A percentile compares a stretch with the other conserved stretches of the same genome.
phyloP scores from a whole-genome alignment of 2,797 vertebrate species.

The Aphelocoma californica region DNA sequence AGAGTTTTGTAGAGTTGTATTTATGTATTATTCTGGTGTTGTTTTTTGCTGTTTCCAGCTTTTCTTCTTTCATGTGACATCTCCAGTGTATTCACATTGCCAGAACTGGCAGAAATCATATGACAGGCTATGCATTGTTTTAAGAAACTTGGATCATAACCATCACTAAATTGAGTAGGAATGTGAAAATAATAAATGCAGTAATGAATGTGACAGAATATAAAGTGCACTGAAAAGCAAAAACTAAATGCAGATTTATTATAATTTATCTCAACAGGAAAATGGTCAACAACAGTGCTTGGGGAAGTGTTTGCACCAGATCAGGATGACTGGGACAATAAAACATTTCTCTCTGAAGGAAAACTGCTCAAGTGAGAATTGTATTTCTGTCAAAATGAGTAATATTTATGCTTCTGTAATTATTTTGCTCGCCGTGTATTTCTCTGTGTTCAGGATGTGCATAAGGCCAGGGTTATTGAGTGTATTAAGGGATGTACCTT shows the following conservation, averaged over 20 bases:
- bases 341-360: conserved; percentile 88
- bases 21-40: not conserved
- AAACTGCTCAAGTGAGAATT: conserved; percentile 84
- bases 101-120: not conserved
- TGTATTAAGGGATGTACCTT: not conserved
- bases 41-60: not conserved
- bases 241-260: conserved; percentile 68
- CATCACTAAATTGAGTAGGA: not conserved
- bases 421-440: conserved; percentile 17
- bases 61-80: conserved; percentile 69
- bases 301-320: conserved; percentile 89
- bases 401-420: conserved; percentile 54
- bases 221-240: conserved; percentile 10
- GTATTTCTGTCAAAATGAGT: conserved; percentile 49
- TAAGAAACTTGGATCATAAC: conserved; percentile 15
- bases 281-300: conserved; percentile 82
- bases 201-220: conserved; percentile 17
- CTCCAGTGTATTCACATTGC: not conserved
- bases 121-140: not conserved
- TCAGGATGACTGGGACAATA: conserved; percentile 92
- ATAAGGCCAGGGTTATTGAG: not conserved
- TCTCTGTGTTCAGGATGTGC: not conserved
- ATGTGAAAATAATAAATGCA: conserved; percentile 40
- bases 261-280: conserved; percentile 78
- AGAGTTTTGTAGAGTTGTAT: not conserved